Evolutionary conservation across 2,888 invertebrate genomes (phyloP).

Genomic region (Dryomyza anilis): DNA sequence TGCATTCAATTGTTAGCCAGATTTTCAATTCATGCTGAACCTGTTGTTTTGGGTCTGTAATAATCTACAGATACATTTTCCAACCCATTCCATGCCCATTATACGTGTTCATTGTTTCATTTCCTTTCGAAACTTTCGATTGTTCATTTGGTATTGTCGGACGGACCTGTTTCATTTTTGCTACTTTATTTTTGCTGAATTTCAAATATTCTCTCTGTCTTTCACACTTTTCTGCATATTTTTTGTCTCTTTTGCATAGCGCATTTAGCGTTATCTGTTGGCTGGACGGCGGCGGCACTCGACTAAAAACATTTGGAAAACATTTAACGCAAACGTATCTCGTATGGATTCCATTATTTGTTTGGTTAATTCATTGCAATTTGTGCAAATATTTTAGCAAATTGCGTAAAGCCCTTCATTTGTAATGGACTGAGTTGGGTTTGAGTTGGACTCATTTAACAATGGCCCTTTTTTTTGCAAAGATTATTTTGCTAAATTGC

Average conservation of each 20-base stretch:
- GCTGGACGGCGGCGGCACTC: no score
- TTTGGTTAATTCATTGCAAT: conserved; percentile 60
- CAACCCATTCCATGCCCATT: background rate
- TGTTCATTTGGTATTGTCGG: background rate
- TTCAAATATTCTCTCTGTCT: background rate
- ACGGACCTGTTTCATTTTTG: background rate
- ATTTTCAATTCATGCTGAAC: no score
- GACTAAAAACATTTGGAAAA: conserved; percentile 11
- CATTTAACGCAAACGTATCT: conserved; percentile 14
- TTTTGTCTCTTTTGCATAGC: background rate
- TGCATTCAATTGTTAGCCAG: no score
- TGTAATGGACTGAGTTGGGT: background rate
- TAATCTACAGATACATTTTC: no score
- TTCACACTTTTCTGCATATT: background rate
- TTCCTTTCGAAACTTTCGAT: conserved; percentile 5
- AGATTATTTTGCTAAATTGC: background rate
- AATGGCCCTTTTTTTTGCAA: background rate
- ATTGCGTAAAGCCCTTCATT: conserved; percentile 25
- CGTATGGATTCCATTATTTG: conserved; percentile 10
- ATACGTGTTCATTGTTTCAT: conserved; percentile 12
- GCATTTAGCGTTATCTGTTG: background rate
- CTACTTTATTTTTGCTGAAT: background rate
- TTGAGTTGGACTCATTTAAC: background rate
- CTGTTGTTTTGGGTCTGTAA: no score
- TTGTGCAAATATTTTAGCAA: conserved; percentile 53